Evolutionary conservation across 1,140 invertebrate genomes (phyloP).

Genomic region (Aphis craccivora): DNA sequence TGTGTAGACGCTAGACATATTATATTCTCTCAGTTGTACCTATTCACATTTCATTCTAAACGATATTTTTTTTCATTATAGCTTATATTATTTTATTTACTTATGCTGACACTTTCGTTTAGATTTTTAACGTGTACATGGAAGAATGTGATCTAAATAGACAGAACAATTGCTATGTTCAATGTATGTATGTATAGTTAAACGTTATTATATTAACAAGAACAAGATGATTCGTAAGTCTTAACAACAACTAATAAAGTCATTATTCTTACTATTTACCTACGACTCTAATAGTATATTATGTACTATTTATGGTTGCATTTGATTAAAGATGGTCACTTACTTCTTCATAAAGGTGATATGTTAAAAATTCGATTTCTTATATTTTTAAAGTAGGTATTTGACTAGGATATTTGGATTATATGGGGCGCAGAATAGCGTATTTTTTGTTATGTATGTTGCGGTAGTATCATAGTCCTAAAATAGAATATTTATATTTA

Average conservation of each 20-base stretch:
- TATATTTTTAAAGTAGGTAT: background rate
- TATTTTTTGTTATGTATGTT: too few species aligned
- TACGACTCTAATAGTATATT: background rate
- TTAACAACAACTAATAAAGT: constrained; percentile 7
- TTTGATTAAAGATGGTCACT: background rate
- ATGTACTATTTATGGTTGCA: background rate
- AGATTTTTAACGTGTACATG: background rate
- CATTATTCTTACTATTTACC: background rate
- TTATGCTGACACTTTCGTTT: constrained; percentile 43
- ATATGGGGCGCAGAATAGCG: too few species aligned
- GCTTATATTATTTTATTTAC: constrained; percentile 21
- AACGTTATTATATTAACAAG: background rate
- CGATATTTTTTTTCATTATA: constrained; percentile 28
- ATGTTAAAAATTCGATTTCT: background rate
- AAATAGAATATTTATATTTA: too few species aligned
- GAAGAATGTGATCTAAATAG: constrained; percentile 44
- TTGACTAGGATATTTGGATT: too few species aligned
- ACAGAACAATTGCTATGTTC: background rate
- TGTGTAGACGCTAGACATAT: background rate
- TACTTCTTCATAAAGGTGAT: background rate
- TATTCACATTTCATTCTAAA: constrained; percentile 37
- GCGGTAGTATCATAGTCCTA: too few species aligned
- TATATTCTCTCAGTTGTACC: constrained; percentile 9
- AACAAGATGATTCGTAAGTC: background rate
- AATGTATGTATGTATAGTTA: background rate